Base-by-base conservation (phyloP, 1,140 invertebrate species). In the Doryteuthis pealeii region DNA sequence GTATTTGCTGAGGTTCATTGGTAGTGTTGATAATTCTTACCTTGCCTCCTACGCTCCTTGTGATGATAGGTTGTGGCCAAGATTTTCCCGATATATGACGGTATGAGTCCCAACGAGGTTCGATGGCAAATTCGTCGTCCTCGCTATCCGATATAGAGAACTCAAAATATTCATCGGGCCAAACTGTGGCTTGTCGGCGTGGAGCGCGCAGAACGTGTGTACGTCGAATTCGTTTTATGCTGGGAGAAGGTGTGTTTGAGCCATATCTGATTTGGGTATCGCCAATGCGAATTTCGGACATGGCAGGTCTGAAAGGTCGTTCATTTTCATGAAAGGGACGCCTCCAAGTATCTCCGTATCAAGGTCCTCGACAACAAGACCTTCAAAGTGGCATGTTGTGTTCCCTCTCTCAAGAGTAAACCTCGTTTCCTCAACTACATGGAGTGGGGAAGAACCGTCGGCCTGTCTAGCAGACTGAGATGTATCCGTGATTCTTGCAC, bases 301-400 rank as follows among this genome's bases (percentile, higher is more conserved):
- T n/a, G n/a, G n/a, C 75, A 78, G 35, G 75, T 73, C 78, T 77
- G 78, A 30, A 77, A 10, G 0, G 70, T 75, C 15, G 54, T 30
- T 15, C 72, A 35, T 15, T 71, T 28, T 1, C 30, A 54, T 40
- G 35, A 26, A 76, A 67, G 10, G 74, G 77, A 10, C 40, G 72
- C 10, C 74, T 2, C 58, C 69, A 3, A 79, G 71, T n/a, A 78
- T 62, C n/a, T 81, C 74, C 0, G 78, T 75, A 68, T 79, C 75
- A 4, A 79, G 68, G 28, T 77, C 45, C 32, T 74, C 70, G 14
- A 79, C 75, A 30, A 78, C 75, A 1, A 81, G 68, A 3, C 62
- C 78, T 8, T 77, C 73, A 26, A 78, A 26, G 10, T 62, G 43
- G 26, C 78, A 71, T 0, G 32, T 49, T 2, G 62, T 31, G 4